Percentiles rank a stretch among this genome's conserved stretches.
Conservation (phyloP, 2,888 invertebrate species). For the Chromoteleia sp. region DNA sequence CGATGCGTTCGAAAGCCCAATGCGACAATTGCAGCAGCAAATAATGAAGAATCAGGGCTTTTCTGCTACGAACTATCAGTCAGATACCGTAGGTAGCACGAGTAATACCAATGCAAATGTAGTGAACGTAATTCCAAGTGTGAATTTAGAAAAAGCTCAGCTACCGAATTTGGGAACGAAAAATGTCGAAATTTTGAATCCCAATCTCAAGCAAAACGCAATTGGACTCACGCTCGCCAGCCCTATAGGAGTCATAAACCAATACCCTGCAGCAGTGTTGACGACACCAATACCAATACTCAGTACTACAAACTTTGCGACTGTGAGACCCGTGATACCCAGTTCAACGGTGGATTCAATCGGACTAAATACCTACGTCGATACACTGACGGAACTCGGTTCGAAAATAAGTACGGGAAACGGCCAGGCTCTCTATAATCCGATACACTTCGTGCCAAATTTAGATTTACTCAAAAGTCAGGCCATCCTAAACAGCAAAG, state of each 20-base stretch:
- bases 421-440: slow-evolving; percentile 78
- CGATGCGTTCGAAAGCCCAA: slow-evolving; percentile 76
- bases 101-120: slow-evolving; percentile 74
- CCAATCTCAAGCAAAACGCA: slow-evolving; percentile 78
- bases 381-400: slow-evolving; percentile 78
- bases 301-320: slow-evolving; percentile 77
- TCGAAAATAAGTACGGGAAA: slow-evolving; percentile 72
- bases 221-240: slow-evolving; percentile 74
- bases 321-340: slow-evolving; percentile 74
- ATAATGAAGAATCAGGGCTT: slow-evolving; percentile 74
- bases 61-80: slow-evolving; percentile 69
- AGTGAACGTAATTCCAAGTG: slow-evolving; percentile 69
- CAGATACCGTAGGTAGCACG: slow-evolving; percentile 77
- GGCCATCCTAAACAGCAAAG: slow-evolving; percentile 77
- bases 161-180: slow-evolving; percentile 79
- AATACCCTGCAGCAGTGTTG: slow-evolving; percentile 78
- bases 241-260: slow-evolving; percentile 75
- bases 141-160: slow-evolving; percentile 75
- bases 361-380: slow-evolving; percentile 76
- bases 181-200: slow-evolving; percentile 82
- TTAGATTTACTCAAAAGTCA: slow-evolving; percentile 80
- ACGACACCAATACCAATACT: slow-evolving; percentile 82
- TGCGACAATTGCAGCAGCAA: slow-evolving; percentile 77
- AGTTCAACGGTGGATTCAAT: slow-evolving; percentile 71
- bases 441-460: slow-evolving; percentile 82